Evolutionary conservation across 2,113 vertebrate genomes (phyloP).

Genomic region (Perca schrenkii): DNA sequence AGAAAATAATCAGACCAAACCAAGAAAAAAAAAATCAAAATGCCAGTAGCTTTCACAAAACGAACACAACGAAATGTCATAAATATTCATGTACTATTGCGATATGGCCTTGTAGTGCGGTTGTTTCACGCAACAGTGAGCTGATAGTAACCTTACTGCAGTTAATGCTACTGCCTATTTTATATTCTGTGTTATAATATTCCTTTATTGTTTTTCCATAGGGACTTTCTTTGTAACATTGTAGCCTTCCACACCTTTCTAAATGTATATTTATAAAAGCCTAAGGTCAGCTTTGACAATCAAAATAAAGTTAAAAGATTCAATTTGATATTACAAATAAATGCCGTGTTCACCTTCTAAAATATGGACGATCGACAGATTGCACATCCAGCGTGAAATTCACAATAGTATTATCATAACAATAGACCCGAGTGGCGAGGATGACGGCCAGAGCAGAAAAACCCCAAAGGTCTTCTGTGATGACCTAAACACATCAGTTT

Average conservation of each 20-base stretch:
- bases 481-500: constrained; percentile 51
- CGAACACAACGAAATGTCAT: constrained; percentile 45
- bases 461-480: constrained; percentile 64
- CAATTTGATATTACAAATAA: constrained; percentile 50
- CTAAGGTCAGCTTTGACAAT: constrained; percentile 24
- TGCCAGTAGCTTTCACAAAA: constrained; percentile 28
- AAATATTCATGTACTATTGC: constrained; percentile 56
- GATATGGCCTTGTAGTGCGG: constrained; percentile 46
- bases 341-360: constrained; percentile 59
- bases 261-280: constrained; percentile 1
- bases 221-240: neutral
- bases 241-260: neutral
- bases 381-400: constrained; percentile 79
- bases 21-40: constrained; percentile 48
- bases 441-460: constrained; percentile 55
- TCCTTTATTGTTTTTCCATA: neutral
- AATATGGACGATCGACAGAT: constrained; percentile 79
- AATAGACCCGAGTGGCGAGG: constrained; percentile 70
- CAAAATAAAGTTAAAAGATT: constrained; percentile 2
- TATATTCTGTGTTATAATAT: constrained; percentile 5
- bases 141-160: constrained; percentile 42
- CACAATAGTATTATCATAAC: constrained; percentile 85
- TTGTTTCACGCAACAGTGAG: constrained; percentile 56
- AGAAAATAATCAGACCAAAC: constrained; percentile 18
- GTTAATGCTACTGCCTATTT: neutral